phyloP scores from a whole-genome alignment of 2,797 vertebrate species.

The Cossypha caffra region DNA sequence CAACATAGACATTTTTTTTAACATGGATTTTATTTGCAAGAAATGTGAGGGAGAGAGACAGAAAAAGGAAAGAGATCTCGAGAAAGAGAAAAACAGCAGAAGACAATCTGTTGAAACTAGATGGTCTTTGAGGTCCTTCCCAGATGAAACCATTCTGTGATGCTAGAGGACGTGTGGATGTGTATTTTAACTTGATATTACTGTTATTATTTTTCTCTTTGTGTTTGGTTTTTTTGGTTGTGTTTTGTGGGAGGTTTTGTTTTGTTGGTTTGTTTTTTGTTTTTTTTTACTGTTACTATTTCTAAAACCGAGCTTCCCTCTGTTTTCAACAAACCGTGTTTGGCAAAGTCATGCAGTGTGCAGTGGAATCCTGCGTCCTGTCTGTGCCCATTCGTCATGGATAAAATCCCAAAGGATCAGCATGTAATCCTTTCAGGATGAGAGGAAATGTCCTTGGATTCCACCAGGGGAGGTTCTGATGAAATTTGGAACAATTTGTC shows the following conservation, averaged over 20 bases:
- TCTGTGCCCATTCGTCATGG: not conserved
- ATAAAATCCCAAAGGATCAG: not conserved
- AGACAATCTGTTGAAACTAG: not conserved
- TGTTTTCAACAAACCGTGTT: not conserved
- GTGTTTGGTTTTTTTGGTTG: not conserved
- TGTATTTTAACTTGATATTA: not conserved
- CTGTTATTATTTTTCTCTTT: not conserved
- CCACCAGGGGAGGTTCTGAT: not conserved
- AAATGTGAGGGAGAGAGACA: not conserved
- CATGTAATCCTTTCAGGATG: not conserved
- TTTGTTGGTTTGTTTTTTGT: too few species aligned
- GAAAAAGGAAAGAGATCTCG: not conserved
- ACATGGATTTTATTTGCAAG: not conserved
- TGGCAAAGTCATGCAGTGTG: not conserved
- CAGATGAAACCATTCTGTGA: not conserved
- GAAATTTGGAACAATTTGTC: accelerated
- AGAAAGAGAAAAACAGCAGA: not conserved
- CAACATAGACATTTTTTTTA: not conserved
- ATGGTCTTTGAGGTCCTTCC: not conserved
- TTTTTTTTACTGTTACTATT: too few species aligned
- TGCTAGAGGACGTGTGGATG: not conserved
- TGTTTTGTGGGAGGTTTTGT: too few species aligned
- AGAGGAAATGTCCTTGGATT: not conserved
- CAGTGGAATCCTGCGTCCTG: not conserved
- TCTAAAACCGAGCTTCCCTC: not conserved